These are phyloP conservation scores for Paragorgia papillata DNA, from an alignment of 92 coral and sea anemone species.

Conservation along the genomic window DNA sequence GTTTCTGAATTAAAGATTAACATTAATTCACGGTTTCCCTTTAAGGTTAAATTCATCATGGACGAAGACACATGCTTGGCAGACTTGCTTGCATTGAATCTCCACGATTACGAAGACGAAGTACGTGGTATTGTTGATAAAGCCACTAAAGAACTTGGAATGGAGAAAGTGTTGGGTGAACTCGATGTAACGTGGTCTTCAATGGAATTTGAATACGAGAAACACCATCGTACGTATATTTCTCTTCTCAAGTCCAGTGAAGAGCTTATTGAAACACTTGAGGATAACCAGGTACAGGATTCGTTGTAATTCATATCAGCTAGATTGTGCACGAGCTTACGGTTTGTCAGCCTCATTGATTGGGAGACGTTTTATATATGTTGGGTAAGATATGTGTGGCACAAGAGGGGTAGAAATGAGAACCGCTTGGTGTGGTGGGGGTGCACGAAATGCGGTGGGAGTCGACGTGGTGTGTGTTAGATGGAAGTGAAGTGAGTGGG, in stretches of 20 bases:
- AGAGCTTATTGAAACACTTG: slow-evolving; percentile 96
- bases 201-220: slow-evolving; percentile 97
- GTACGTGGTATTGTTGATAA: slow-evolving; percentile 98
- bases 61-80: slow-evolving; percentile 93
- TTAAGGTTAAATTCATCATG: slow-evolving; percentile 98
- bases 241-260: slow-evolving; percentile 92
- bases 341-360: too few relatives aligned
- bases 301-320: too few relatives aligned
- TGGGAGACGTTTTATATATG: too few relatives aligned
- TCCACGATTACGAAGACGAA: slow-evolving; percentile 97
- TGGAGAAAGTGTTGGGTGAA: slow-evolving; percentile 94
- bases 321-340: too few relatives aligned
- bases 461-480: too few relatives aligned
- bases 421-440: too few relatives aligned
- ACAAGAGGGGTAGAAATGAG: too few relatives aligned
- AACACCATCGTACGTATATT: slow-evolving; percentile 77
- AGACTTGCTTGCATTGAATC: slow-evolving; percentile 90
- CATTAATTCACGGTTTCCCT: background rate
- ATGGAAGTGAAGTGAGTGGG: too few relatives aligned
- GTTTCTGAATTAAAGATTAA: too few relatives aligned
- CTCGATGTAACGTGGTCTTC: slow-evolving; percentile 97
- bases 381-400: too few relatives aligned
- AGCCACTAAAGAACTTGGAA: slow-evolving; percentile 98
- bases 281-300: slow-evolving; percentile 90
- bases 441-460: too few relatives aligned